Percentiles rank a stretch among this genome's conserved stretches.
Conservation (phyloP, 2,888 invertebrate species). For the Himalopsyche japonica region DNA sequence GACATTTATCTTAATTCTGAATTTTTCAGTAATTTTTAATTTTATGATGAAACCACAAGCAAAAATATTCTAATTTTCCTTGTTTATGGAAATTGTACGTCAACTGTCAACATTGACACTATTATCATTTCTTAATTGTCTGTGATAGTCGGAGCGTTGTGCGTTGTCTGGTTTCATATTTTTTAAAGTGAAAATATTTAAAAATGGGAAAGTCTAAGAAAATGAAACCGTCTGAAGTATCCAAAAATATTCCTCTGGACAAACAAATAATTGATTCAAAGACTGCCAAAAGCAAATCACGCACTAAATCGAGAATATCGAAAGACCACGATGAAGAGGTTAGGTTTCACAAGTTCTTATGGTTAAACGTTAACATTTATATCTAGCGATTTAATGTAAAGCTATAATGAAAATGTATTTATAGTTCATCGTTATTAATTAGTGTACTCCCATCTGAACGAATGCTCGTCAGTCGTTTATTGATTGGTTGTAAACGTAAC, state of each 20-base stretch:
- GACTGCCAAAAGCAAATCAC: conserved; percentile 64
- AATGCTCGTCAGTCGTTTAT: too few species aligned
- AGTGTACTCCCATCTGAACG: too few species aligned
- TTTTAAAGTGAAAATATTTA: not conserved
- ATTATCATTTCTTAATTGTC: not conserved
- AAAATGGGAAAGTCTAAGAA: conserved; percentile 80
- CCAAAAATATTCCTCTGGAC: conserved; percentile 65
- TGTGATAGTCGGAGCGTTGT: not conserved
- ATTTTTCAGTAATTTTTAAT: too few species aligned
- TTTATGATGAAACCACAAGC: too few species aligned
- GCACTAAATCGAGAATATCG: conserved; percentile 68
- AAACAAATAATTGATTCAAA: conserved; percentile 74
- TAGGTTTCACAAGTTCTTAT: conserved; percentile 43
- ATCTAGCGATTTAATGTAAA: too few species aligned
- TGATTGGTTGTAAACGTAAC: too few species aligned
- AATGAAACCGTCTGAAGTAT: conserved; percentile 64
- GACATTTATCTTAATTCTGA: too few species aligned
- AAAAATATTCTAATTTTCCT: too few species aligned
- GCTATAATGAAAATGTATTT: too few species aligned
- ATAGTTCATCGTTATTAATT: too few species aligned
- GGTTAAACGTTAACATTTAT: not conserved
- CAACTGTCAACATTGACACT: not conserved
- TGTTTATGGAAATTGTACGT: too few species aligned
- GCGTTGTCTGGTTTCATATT: not conserved
- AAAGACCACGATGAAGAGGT: conserved; percentile 78